Evolutionary conservation across 2,888 invertebrate species (phyloP).

Genomic region (Spodoptera exigua): DNA sequence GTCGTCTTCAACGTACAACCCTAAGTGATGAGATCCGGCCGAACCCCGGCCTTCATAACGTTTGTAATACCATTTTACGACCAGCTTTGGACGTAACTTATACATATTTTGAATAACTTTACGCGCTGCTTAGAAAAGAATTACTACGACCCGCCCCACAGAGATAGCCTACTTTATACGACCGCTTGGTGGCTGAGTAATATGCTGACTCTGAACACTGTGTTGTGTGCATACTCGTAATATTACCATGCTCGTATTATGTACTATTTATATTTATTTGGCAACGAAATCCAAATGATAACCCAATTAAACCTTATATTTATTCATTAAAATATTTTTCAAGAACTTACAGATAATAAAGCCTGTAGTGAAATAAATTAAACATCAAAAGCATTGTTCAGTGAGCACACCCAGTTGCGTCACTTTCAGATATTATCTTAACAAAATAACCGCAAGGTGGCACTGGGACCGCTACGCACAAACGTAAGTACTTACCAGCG

Average conservation of each 20-base stretch:
- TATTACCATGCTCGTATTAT: constrained; percentile 3
- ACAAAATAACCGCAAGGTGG: constrained; percentile 62
- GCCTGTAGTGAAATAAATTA: constrained; percentile 32
- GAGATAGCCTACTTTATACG: constrained; percentile 69
- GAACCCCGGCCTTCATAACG: constrained; percentile 84
- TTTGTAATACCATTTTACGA: constrained; percentile 87
- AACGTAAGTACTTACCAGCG: constrained; percentile 62
- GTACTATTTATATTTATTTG: background rate
- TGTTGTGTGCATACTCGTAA: constrained; percentile 18
- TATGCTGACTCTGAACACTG: constrained; percentile 24
- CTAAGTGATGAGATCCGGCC: constrained; percentile 86
- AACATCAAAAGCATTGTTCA: constrained; percentile 47
- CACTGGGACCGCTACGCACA: constrained; percentile 63
- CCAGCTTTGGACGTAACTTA: constrained; percentile 85
- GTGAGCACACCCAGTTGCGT: constrained; percentile 42
- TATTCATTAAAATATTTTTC: background rate
- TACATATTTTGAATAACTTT: constrained; percentile 87
- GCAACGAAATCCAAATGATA: no score
- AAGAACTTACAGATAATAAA: constrained; percentile 4
- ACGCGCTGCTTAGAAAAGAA: constrained; percentile 81
- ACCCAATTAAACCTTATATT: no score
- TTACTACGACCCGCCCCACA: constrained; percentile 71
- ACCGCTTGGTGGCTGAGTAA: constrained; percentile 51
- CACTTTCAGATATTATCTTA: constrained; percentile 63
- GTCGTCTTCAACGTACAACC: constrained; percentile 78